Conservation (phyloP, 2,797 vertebrate species). For the Pagetopsis macropterus region DNA sequence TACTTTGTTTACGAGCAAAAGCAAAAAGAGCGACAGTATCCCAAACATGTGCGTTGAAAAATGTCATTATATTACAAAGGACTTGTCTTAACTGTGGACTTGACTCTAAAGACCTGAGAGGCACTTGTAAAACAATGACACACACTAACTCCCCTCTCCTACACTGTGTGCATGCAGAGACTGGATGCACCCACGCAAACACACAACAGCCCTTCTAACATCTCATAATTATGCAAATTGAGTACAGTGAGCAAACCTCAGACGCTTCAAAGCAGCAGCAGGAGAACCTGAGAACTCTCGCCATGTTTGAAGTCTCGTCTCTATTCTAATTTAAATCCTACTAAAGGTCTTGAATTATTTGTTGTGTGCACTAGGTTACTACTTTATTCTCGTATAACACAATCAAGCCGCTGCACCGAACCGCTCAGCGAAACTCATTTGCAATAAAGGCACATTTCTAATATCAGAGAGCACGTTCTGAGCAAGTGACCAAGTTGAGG, state of each 20-base stretch:
- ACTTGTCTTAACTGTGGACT: no score
- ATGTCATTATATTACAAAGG: no score
- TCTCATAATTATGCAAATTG: conserved; percentile 41
- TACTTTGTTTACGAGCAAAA: no score
- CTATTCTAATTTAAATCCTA: neutral
- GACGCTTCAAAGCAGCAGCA: conserved; percentile 21
- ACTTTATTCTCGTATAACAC: conserved; percentile 23
- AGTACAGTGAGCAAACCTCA: conserved; percentile 28
- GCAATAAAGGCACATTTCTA: conserved; percentile 77
- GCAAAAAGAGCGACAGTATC: no score
- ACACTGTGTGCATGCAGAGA: conserved; percentile 14
- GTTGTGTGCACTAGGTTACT: neutral
- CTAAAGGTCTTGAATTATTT: neutral
- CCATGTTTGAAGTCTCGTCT: neutral
- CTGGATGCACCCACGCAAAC: conserved; percentile 3
- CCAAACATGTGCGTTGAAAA: no score
- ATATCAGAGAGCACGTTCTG: conserved; percentile 79
- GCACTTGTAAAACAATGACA: no score
- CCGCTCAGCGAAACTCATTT: conserved; percentile 58
- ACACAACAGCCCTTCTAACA: conserved; percentile 19
- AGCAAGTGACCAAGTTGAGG: conserved; percentile 85
- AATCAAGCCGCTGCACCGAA: conserved; percentile 55
- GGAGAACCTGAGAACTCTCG: neutral
- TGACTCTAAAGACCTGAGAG: no score
- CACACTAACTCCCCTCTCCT: neutral